Base-by-base conservation (phyloP, 2,888 invertebrate species). In the Dryadula phaetusa region DNA sequence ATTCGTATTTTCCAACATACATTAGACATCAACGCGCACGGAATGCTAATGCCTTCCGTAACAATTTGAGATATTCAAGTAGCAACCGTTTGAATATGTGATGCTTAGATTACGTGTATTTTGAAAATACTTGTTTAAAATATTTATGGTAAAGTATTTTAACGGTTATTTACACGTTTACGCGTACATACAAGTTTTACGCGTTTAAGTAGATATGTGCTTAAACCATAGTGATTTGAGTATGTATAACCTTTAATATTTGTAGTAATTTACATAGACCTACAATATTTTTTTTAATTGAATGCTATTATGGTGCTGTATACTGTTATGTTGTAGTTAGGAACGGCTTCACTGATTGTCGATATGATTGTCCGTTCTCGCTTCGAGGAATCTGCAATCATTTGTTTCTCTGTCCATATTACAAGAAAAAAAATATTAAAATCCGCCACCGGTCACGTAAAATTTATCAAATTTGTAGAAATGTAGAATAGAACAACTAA, bases 11-110 rank as follows among this genome's bases (percentile, higher is more conserved):
- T 28, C 32, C 20, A 56, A 56, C 37, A 14, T 64, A 64, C 32
- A 58, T 65, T 58, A 65, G 64, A 65, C 64, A 47, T 65, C 64
- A 65, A 65, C 64, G 64, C 64, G 49, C 58, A 14, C 14, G 56
- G 56, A 56, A 56, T 56, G 40, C 22, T 40, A 40, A 56, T 56
- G 40, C 40, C 16, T 56, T 56, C 40, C 40, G 22, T 40, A 56
- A 56, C 40, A 56, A 40, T 56, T 40, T 40, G 22, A 56, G 22
- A 22, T 25, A 56, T 40, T 40, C 60, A 32, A 44, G 44, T 32
- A 60, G 42, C 60, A 28, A 42, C 42, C 28, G 32, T 44, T 25
- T 25, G 56, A 56, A 22, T 6, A n/a, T 56, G 22, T 16, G n/a
- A 56, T 56, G 16, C 40, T 40, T 22, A n/a, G 22, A 37, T 37